Evolutionary conservation across 2,113 vertebrate genomes (phyloP).

Genomic region (Psophia crepitans): DNA sequence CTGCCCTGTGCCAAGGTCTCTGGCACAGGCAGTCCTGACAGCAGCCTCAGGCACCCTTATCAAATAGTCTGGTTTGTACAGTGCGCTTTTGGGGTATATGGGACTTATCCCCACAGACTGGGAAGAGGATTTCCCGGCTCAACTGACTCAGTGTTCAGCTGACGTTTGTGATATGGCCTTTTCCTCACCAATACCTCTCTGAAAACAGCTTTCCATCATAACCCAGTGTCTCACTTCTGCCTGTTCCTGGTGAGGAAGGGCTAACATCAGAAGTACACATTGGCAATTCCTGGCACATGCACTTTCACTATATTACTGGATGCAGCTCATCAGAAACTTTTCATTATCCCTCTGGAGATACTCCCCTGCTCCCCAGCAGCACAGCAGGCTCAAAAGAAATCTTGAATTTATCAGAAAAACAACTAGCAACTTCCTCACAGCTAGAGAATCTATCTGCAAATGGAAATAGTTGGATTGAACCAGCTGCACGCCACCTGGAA

Average conservation of each 20-base stretch:
- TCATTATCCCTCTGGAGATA: neutral
- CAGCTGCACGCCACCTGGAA: constrained; percentile 43
- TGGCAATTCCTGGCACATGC: neutral
- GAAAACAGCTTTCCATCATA: neutral
- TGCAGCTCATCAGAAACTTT: neutral
- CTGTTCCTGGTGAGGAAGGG: neutral
- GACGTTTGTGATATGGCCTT: neutral
- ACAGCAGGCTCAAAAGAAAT: neutral
- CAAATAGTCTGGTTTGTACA: neutral
- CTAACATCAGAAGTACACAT: neutral
- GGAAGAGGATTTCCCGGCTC: neutral
- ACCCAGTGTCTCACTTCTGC: neutral
- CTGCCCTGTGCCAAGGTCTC: neutral
- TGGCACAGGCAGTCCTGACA: fast-evolving
- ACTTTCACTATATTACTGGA: neutral
- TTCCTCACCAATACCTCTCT: neutral
- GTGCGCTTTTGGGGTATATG: fast-evolving
- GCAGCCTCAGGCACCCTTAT: neutral
- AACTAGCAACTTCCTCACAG: constrained; percentile 7
- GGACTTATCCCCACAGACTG: neutral
- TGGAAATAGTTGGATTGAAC: neutral
- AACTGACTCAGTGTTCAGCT: neutral
- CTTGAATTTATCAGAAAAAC: constrained; percentile 23
- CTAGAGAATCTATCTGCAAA: neutral
- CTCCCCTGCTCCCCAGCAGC: neutral